phyloP scores from a whole-genome alignment of 2,113 vertebrate genomes.

The Gallinago paraguaiae region DNA sequence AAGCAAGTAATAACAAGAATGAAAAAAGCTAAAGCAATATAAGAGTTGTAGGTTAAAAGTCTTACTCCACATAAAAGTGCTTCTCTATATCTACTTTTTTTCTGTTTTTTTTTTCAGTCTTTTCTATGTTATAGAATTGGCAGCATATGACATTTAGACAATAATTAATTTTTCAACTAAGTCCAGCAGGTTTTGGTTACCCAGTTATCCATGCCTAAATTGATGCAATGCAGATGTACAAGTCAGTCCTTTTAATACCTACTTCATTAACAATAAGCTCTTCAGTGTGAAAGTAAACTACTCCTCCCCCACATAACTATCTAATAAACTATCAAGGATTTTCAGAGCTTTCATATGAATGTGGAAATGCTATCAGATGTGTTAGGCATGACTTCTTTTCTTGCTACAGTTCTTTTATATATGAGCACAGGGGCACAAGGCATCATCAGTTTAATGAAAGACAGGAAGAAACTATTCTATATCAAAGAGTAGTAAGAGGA shows the following conservation, averaged over 20 bases:
- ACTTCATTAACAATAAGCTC: slow-evolving; percentile 36
- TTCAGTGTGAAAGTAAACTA: slow-evolving; percentile 20
- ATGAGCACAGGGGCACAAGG: background rate
- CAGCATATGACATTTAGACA: background rate
- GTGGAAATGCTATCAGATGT: slow-evolving; percentile 42
- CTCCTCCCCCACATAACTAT: background rate
- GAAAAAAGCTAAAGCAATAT: background rate
- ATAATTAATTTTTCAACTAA: slow-evolving; percentile 40
- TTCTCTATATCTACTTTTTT: background rate
- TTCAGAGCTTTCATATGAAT: slow-evolving; percentile 23
- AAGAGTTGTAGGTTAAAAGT: background rate
- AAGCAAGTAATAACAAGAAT: background rate
- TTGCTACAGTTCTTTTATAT: slow-evolving; percentile 21
- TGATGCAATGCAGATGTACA: slow-evolving; percentile 17
- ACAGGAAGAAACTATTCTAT: slow-evolving; percentile 57
- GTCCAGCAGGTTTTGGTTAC: slow-evolving; percentile 27
- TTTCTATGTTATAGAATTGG: background rate
- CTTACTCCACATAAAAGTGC: background rate
- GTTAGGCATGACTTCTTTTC: slow-evolving; percentile 38
- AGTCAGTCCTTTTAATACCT: background rate
- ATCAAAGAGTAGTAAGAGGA: slow-evolving; percentile 45
- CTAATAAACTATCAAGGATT: slow-evolving; percentile 25
- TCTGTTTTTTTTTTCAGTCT: background rate
- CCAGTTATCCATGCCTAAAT: background rate
- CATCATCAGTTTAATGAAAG: slow-evolving; percentile 54